phyloP scores from a whole-genome alignment of 2,888 invertebrate species.

The Colletes collaris region DNA sequence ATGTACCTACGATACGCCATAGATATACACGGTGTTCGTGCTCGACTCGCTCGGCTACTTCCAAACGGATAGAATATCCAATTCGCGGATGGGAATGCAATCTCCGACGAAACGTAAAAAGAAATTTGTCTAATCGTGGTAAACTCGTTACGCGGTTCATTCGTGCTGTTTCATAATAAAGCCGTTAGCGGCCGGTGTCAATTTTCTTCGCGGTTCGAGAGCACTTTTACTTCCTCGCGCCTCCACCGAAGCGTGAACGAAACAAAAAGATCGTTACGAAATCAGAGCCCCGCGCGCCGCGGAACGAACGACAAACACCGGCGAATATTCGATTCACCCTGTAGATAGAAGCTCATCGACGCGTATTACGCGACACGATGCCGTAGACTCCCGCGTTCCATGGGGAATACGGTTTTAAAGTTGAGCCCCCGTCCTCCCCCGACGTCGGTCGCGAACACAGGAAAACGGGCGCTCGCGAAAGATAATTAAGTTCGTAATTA shows the following conservation, averaged over 20 bases:
- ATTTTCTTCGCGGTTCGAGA: slow-evolving; percentile 26
- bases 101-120: not conserved
- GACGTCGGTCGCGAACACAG: slow-evolving; percentile 27
- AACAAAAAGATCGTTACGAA: slow-evolving; percentile 39
- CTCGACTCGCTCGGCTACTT: slow-evolving; percentile 13
- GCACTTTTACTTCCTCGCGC: slow-evolving; percentile 28
- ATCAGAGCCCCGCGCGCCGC: not conserved
- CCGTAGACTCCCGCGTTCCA: slow-evolving; percentile 53
- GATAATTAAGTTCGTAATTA: slow-evolving; percentile 76
- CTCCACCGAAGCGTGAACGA: slow-evolving; percentile 40
- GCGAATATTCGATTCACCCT: slow-evolving; percentile 51
- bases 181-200: slow-evolving; percentile 16
- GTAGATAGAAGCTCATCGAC: slow-evolving; percentile 49
- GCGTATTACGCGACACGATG: slow-evolving; percentile 54
- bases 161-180: slow-evolving; percentile 31
- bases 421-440: slow-evolving; percentile 37
- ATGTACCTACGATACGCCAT: slow-evolving; percentile 50
- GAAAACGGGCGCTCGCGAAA: slow-evolving; percentile 59
- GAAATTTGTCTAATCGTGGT: not conserved
- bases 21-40: slow-evolving; percentile 57
- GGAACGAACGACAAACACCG: not conserved
- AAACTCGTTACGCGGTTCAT: slow-evolving; percentile 38
- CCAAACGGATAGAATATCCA: not conserved
- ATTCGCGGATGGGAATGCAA: not conserved
- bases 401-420: slow-evolving; percentile 74